phyloP scores from a whole-genome alignment of 2,888 invertebrate species.

The Phasia obesa region DNA sequence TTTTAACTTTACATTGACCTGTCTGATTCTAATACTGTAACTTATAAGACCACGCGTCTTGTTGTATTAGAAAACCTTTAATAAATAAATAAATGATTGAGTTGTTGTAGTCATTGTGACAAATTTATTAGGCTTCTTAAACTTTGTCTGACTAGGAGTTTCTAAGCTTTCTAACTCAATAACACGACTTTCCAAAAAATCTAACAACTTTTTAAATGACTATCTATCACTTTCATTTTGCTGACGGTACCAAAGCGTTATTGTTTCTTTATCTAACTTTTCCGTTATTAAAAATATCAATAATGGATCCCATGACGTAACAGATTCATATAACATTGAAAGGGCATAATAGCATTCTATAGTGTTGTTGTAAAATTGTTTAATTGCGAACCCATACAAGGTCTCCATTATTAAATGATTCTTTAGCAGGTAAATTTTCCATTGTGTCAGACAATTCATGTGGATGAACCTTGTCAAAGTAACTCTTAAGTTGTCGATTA shows the following conservation, averaged over 20 bases:
- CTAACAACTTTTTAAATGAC: slow-evolving; percentile 32
- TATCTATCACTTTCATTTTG: slow-evolving; percentile 8
- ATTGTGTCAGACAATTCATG: no score
- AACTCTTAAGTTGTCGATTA: no score
- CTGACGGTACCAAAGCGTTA: slow-evolving; percentile 44
- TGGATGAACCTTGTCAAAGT: no score
- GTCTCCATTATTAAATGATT: no score
- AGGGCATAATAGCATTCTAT: slow-evolving; percentile 56
- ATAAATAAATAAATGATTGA: slow-evolving; percentile 24
- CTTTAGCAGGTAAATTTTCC: no score
- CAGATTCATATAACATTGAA: slow-evolving; percentile 40
- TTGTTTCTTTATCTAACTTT: slow-evolving; percentile 49
- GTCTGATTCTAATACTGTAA: no score
- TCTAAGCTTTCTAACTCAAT: slow-evolving; percentile 45
- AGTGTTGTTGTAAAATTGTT: slow-evolving; percentile 51
- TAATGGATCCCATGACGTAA: slow-evolving; percentile 50
- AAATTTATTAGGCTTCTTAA: neutral
- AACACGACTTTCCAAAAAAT: slow-evolving; percentile 41
- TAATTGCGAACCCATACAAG: no score
- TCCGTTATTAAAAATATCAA: slow-evolving; percentile 43
- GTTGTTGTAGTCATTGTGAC: slow-evolving; percentile 27
- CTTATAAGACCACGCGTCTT: no score
- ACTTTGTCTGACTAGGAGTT: neutral
- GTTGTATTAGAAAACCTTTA: no score
- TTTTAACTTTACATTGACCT: no score